Percentiles rank a stretch among this genome's conserved stretches.
Evolutionary conservation across 64 coral and sea anemone genomes (phyloP).

Genomic region (Montipora foliosa): DNA sequence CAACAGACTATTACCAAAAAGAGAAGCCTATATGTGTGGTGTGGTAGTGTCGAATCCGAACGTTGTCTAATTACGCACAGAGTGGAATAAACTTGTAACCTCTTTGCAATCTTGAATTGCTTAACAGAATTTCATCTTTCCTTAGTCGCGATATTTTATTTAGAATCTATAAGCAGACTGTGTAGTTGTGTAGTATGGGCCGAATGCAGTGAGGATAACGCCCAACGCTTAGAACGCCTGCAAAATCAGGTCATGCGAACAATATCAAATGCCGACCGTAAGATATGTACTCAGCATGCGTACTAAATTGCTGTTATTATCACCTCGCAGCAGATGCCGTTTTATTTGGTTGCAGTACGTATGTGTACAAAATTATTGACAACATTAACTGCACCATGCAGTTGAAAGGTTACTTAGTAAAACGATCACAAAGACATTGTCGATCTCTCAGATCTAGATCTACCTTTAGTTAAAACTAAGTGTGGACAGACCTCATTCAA

Average conservation of each 20-base stretch:
- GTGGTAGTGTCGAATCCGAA: no score
- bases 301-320: conserved; percentile 2
- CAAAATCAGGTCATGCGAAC: conserved; percentile 44
- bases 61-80: no score
- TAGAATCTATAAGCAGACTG: conserved; percentile 1
- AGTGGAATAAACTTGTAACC: no score
- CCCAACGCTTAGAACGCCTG: conserved; percentile 18
- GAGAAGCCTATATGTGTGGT: no score
- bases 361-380: conserved; percentile 26
- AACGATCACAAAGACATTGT: neutral
- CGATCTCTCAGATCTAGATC: neutral
- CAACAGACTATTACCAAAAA: no score
- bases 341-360: conserved; percentile 35
- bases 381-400: conserved; percentile 23
- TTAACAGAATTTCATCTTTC: no score
- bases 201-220: neutral
- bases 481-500: no score
- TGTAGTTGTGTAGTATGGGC: conserved; percentile 28
- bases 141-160: no score
- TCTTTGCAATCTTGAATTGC: no score
- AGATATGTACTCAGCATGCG: conserved; percentile 35
- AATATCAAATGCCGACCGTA: conserved; percentile 8
- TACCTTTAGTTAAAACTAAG: neutral
- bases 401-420: neutral
- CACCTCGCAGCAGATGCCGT: conserved; percentile 28